Base-by-base conservation (phyloP, 1,140 invertebrate genomes). In the Mamestra configurata region DNA sequence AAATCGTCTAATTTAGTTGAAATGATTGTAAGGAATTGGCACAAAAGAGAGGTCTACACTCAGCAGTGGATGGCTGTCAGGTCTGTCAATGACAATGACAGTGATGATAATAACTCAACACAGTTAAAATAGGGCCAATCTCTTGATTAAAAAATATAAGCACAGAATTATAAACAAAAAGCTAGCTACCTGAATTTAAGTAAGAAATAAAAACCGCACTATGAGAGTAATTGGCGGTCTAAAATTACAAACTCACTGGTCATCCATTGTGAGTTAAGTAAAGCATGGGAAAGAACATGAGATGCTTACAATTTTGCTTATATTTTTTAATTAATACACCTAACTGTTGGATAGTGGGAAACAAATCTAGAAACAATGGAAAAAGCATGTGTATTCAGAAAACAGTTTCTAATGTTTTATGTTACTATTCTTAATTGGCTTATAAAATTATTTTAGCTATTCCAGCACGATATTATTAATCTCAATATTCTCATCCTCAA, bases 301-400 rank as follows among this genome's bases (percentile, higher is more conserved):
- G 24, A 31, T 71, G 73, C 73, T 80, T 57, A 79, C 68, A 85
- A 79, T 83, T 85, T 82, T 79, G 80, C 76, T 84, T 83, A 82
- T 88, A 87, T 83, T 84, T 89, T 86, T 89, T 84, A 91, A 91
- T 91, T 86, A 84, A 70, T 89, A 86, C 75, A 73, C 78, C 72
- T 89, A 86, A 87, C 85, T 81, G 85, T 89, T 88, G 90, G 88
- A 59, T 87, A 93, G 89, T 92, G 90, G 84, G 91, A 93, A 93
- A 57, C 43, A 27, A 75, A 79, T 40, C 18, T 51, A 13, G 46
- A 72, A 81, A 92, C 89, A 92, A 92, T 91, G 79, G 86, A 18
- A 57, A 79, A 77, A 73, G 75, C 75, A 79, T 79, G 77, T 75
- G 61, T 51, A 77, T 82, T 84, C 53, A 77, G 73, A 83, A 77